Evolutionary conservation across 2,113 vertebrate species (phyloP).

Genomic region (Lonchura striata): DNA sequence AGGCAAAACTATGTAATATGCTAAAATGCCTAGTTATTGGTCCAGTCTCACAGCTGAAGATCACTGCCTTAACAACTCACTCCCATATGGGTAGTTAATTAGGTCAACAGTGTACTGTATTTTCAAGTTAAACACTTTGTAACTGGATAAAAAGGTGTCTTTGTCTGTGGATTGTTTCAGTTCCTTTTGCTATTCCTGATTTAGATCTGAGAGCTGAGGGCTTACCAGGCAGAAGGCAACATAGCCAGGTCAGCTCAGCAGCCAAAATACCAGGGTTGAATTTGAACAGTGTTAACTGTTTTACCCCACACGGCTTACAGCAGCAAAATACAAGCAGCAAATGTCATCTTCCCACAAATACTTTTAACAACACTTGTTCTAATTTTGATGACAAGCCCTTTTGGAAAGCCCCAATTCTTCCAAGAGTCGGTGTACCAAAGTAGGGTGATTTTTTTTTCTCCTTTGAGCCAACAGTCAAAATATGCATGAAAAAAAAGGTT

Average conservation of each 20-base stretch:
- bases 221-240: neutral
- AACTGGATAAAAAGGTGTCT: neutral
- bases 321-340: neutral
- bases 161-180: neutral
- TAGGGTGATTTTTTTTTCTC: neutral
- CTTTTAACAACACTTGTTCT: neutral
- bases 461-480: neutral
- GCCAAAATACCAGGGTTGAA: neutral
- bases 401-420: neutral
- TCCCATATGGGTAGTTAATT: neutral
- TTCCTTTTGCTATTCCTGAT: neutral
- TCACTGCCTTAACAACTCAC: neutral
- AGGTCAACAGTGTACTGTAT: neutral
- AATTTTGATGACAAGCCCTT: neutral
- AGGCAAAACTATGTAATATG: neutral
- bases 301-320: neutral
- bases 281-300: neutral
- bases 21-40: neutral
- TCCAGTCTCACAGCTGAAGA: neutral
- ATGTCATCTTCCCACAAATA: neutral
- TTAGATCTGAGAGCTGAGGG: neutral
- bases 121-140: neutral
- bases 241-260: neutral
- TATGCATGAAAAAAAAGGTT: neutral
- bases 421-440: neutral